Evolutionary conservation across 23 tunicate species (phyloP), one percentile per base, ranked within the genome.

Genomic region (Oikopleura albicans): DNA sequence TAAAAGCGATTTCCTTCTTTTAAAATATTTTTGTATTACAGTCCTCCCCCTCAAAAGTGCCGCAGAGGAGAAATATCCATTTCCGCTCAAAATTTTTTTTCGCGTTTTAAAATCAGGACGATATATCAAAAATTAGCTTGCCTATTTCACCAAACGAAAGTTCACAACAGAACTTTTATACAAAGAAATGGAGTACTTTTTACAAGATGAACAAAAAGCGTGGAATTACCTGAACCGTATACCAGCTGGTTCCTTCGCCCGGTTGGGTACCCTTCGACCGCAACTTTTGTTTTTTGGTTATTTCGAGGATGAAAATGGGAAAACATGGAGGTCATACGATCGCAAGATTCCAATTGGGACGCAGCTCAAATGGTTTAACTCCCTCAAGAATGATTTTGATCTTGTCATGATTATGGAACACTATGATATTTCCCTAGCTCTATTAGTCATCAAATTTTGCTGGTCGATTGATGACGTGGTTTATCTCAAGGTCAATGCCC

Each of bases 181-280:
- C 79, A 31, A 71, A 16, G 79, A 71, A 71, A 71, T 71, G 79
- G 79, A 71, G 79, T 29, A 71, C 35, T 71, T 71, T 71, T 71
- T 71, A 37, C 4, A 27, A 71, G 79, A 71, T 37, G 79, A 71
- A 37, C 28, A 71, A 71, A 71, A 29, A 71, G 79, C 79, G 4
- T 71, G 79, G 79, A 71, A 29, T 2, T 71, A 71, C 35, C 35
- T 71, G 4, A 4, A 29, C 27, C 28, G 31, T 22, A 37, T 71
- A 2, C 79, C 79, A 2, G 79, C 4, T 34, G 28, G 37, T 29
- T 71, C 79, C 2, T 71, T 71, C 31, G 79, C 79, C 33, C 28
- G 37, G 31, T 22, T 71, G 2, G 79, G 79, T 16, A 31, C 37
- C 31, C 37, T 16, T 71, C 79, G 79, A 12, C 79, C 79, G 4